These are phyloP conservation scores for Aegithalos caudatus DNA, from an alignment of 2,113 vertebrate genomes.

Conservation along the genomic window DNA sequence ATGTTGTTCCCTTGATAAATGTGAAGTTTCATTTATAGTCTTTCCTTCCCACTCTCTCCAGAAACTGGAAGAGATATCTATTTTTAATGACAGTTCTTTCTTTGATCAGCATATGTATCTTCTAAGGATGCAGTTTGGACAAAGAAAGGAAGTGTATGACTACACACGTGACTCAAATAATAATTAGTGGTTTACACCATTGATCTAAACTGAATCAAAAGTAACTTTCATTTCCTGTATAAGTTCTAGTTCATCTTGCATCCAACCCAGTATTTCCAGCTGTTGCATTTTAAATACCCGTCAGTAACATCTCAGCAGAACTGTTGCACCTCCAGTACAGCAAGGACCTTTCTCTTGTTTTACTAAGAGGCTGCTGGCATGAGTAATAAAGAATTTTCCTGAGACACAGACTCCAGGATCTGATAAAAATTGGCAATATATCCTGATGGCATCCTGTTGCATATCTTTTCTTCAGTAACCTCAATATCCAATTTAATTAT, in stretches of 20 bases:
- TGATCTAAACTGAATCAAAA: neutral
- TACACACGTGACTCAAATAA: neutral
- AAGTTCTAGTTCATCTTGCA: neutral
- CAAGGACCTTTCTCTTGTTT: neutral
- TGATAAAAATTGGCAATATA: conserved; percentile 49
- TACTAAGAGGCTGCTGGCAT: neutral
- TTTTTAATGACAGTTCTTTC: neutral
- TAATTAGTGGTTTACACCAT: neutral
- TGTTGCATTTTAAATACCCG: neutral
- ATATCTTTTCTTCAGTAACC: conserved; percentile 36
- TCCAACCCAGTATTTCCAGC: neutral
- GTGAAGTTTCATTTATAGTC: neutral
- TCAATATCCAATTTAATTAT: conserved; percentile 58
- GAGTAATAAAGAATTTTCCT: neutral
- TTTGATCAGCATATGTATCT: neutral
- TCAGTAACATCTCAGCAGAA: neutral
- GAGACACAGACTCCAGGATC: neutral
- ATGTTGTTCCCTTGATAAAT: neutral
- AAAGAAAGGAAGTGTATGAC: neutral
- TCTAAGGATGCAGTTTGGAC: neutral
- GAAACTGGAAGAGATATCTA: neutral
- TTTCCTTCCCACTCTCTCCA: neutral
- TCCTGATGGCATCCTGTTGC: neutral
- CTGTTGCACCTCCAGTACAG: neutral
- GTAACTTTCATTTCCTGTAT: neutral